Evolutionary conservation across 2,113 vertebrate species (phyloP), one percentile per base, ranked within the genome.

Genomic region (Heteronetta atricapilla): DNA sequence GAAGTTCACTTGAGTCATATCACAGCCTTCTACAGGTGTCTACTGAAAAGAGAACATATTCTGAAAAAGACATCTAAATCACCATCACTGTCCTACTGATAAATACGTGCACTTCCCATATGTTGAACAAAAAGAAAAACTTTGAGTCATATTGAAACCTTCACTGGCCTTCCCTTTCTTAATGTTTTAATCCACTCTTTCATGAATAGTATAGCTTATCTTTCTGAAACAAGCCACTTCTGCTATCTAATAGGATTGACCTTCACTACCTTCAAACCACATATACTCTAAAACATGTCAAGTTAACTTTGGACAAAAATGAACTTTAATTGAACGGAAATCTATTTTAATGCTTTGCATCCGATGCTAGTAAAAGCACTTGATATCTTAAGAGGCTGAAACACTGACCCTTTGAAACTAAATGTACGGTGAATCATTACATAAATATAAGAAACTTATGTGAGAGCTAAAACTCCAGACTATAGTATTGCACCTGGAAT

Each of bases 271-370:
- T 97, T 92, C 66, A 94, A 95, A 74, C 42, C 5, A 50, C 8
- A 55, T 69, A 36, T 23, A 83, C 23, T 70, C 55, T 69, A 90
- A 82, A 93, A 89, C 26, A 6, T 56, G 28, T 74, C 86, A 95
- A 72, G 50, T 68, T 88, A 81, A 66, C 60, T 86, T 94, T 55
- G 17, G 22, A 76, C 69, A 48, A 93, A 89, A 96, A 90, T 34
- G 33, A 82, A 63, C 13, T 84, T 82, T 90, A 95, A 94, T 63
- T 92, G 82, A 96, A 95, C 20, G n/a, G 53, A 93, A 96, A 90
- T 90, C 50, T 93, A 48, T 74, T 93, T 92, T 93, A 95, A 94
- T 79, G 62, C 18, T 94, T 94, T 46, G 12, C 21, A 75, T 95
- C 76, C 88, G 66, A 90, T 84, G 72, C 7, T 6, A 59, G 25